These are phyloP conservation scores for Falco punctatus DNA, from an alignment of 2,113 vertebrate species.

Conservation along the genomic window DNA sequence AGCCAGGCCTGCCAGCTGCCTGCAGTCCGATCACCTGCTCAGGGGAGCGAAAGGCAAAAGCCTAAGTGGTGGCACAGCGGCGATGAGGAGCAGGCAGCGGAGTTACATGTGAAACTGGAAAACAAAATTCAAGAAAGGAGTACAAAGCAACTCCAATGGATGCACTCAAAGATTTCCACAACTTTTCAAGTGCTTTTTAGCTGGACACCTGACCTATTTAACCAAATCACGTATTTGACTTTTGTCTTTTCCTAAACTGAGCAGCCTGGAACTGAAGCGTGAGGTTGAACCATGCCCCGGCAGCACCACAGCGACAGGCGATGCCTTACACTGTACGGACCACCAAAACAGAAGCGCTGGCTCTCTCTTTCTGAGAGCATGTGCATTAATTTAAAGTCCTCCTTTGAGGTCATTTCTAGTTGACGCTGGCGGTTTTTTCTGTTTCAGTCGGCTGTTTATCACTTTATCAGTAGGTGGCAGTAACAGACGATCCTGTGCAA, in stretches of 20 bases:
- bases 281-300: not conserved
- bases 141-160: not conserved
- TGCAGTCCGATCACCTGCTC: not conserved
- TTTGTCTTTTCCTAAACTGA: not conserved
- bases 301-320: not conserved
- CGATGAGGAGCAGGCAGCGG: not conserved
- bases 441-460: not conserved
- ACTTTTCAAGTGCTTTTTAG: not conserved
- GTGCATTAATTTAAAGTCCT: not conserved
- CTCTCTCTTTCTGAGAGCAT: not conserved
- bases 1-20: not conserved
- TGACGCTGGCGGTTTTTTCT: not conserved
- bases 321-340: not conserved
- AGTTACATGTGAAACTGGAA: not conserved
- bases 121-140: not conserved
- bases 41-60: not conserved
- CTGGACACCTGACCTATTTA: not conserved
- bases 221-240: not conserved
- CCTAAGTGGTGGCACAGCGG: not conserved
- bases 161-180: not conserved
- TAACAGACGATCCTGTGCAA: conserved; percentile 5
- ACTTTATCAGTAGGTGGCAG: conserved; percentile 62
- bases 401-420: not conserved
- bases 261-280: not conserved
- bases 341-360: not conserved